Evolutionary conservation across 92 coral and sea anemone species (phyloP).

Genomic region (Pocillopora grandis): DNA sequence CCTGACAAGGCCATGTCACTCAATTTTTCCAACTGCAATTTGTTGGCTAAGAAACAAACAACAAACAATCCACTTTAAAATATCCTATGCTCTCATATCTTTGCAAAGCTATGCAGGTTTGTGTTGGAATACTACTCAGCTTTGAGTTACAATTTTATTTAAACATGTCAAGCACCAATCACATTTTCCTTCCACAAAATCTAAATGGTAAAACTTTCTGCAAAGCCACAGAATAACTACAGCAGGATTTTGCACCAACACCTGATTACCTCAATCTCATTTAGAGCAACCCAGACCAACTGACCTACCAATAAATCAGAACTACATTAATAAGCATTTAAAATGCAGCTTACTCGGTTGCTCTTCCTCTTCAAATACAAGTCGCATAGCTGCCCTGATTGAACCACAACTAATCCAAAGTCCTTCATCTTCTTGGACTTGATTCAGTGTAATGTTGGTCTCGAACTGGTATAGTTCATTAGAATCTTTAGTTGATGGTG

Average conservation of each 20-base stretch:
- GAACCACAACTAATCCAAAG: conserved; percentile 53
- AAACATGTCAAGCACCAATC: no score
- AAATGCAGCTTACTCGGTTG: conserved; percentile 18
- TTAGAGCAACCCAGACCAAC: no score
- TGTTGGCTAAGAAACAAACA: background rate
- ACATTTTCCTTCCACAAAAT: no score
- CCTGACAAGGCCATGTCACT: background rate
- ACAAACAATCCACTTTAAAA: background rate
- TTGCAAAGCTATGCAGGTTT: no score
- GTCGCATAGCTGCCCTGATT: conserved; percentile 36
- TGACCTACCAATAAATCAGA: background rate
- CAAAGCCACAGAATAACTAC: no score
- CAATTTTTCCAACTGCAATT: background rate
- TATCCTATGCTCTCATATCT: no score
- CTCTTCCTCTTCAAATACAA: conserved; percentile 29
- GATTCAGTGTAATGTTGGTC: conserved; percentile 57
- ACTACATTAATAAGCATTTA: background rate
- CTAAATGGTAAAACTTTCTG: no score
- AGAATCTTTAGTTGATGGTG: conserved; percentile 28
- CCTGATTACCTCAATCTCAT: no score
- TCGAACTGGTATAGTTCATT: conserved; percentile 50
- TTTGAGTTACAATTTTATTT: no score
- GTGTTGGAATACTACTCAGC: no score
- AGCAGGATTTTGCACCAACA: no score
- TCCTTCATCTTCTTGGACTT: conserved; percentile 48